Evolutionary conservation across 2,797 vertebrate genomes (phyloP).

Genomic region (Halcyon chelicuti): DNA sequence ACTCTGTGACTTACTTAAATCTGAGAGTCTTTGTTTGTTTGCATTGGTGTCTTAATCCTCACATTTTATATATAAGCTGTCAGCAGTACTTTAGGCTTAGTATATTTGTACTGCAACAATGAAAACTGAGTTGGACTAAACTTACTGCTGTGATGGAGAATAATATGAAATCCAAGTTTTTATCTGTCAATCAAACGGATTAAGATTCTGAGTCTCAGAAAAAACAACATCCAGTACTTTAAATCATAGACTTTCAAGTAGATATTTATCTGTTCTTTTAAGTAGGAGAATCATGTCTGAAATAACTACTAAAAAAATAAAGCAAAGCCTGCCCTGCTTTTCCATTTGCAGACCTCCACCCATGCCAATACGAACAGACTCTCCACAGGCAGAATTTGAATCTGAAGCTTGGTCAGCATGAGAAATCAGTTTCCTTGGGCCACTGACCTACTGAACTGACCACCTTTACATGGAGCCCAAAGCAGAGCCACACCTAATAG

Average conservation of each 20-base stretch:
- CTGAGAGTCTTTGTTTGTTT: background rate
- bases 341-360: background rate
- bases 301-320: background rate
- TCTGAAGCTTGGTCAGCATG: background rate
- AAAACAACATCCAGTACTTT: background rate
- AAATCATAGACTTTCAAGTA: background rate
- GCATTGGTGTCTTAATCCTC: background rate
- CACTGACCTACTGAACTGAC: background rate
- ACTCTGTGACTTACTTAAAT: background rate
- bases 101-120: background rate
- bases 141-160: background rate
- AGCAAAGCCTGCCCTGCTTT: background rate
- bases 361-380: background rate
- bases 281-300: background rate
- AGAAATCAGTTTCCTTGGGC: background rate
- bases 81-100: background rate
- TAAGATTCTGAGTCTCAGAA: background rate
- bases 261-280: background rate
- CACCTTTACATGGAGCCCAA: background rate
- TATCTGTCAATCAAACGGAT: background rate
- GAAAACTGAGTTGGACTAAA: slow-evolving; percentile 5
- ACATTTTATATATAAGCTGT: background rate
- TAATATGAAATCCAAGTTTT: slow-evolving; percentile 5
- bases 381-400: accelerated
- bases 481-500: accelerated